Conservation (phyloP, 35 echinoderm and acorn worm genomes). For the Strongylocentrotus purpuratus region DNA sequence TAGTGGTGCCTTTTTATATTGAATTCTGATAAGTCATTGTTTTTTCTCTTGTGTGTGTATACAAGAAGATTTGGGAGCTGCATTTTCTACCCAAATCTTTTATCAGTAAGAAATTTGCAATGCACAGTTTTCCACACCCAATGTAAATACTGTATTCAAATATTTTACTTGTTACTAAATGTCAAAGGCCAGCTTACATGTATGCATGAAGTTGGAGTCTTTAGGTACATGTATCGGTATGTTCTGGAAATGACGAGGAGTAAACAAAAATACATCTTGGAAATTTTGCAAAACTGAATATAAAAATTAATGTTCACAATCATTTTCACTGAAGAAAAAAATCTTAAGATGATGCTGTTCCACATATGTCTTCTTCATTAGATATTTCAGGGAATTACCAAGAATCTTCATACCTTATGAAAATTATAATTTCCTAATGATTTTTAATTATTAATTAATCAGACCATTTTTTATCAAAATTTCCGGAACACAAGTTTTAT, state of each 20-base stretch:
- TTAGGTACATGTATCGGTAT: not conserved
- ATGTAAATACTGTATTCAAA: not conserved
- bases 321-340: too few relatives aligned
- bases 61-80: not conserved
- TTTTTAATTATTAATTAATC: too few relatives aligned
- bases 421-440: not conserved
- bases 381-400: not conserved
- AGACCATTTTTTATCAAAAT: too few relatives aligned
- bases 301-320: too few relatives aligned
- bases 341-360: not conserved
- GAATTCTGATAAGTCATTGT: not conserved
- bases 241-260: not conserved
- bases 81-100: not conserved
- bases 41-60: not conserved
- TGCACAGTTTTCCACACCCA: not conserved
- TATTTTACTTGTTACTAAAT: not conserved
- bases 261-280: too few relatives aligned
- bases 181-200: not conserved
- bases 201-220: not conserved
- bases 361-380: not conserved
- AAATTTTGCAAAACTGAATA: too few relatives aligned
- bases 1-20: conserved; percentile 11
- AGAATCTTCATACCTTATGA: not conserved
- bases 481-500: not conserved
- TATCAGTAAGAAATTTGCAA: not conserved